Percentiles rank a stretch among this genome's conserved stretches.
Conservation (phyloP, 2,888 invertebrate genomes). For the Allacma fusca region DNA sequence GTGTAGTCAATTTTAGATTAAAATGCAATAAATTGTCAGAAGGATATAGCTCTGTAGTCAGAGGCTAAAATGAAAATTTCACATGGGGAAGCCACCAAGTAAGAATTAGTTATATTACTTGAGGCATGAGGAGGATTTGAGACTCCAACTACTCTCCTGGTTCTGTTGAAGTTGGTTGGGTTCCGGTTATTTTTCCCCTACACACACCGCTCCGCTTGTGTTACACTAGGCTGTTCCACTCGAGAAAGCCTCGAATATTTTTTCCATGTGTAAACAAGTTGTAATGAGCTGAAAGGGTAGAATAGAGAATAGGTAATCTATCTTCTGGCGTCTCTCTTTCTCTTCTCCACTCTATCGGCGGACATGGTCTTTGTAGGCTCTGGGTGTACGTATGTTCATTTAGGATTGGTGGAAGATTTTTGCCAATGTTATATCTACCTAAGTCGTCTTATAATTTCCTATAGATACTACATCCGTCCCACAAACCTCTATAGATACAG, state of each 20-base stretch:
- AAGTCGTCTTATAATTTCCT: no score
- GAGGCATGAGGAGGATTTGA: not conserved
- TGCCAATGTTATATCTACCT: no score
- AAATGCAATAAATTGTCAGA: not conserved
- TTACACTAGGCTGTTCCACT: constrained; percentile 6
- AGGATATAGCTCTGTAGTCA: not conserved
- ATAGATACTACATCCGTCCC: no score
- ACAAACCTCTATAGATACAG: no score
- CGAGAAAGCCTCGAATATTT: constrained; percentile 28
- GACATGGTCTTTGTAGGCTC: not conserved
- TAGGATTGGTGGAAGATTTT: no score
- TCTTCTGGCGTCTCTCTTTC: constrained; percentile 28
- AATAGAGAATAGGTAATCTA: constrained; percentile 33
- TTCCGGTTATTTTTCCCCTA: constrained; percentile 16
- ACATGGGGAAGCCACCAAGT: not conserved
- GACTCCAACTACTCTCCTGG: constrained; percentile 1
- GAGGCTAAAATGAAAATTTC: no score
- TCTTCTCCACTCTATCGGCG: constrained; percentile 17
- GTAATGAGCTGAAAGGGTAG: constrained; percentile 32
- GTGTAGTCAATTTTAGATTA: not conserved
- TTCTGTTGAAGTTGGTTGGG: constrained; percentile 1
- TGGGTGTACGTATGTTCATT: not conserved
- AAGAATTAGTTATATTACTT: constrained; percentile 4
- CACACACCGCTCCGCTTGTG: constrained; percentile 4
- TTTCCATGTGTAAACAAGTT: constrained; percentile 34